Percentiles rank a stretch among this genome's conserved stretches.
Conservation (phyloP, 2,888 invertebrate species). For the Spisula solida region DNA sequence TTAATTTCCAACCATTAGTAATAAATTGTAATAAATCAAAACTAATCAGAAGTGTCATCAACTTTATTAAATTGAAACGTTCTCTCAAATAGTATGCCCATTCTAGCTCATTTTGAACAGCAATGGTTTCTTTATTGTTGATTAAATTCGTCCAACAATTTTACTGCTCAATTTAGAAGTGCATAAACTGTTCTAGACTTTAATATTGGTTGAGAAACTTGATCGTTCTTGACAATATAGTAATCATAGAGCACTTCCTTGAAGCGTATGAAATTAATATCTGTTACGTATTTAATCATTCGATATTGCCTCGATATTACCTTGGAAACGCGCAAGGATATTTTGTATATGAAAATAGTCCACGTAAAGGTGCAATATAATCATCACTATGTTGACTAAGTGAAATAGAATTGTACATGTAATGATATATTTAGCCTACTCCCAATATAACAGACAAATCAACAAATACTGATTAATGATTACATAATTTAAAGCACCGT, state of each 20-base stretch:
- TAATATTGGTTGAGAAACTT: background rate
- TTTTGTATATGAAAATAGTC: background rate
- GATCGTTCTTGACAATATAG: background rate
- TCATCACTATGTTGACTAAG: too few relatives aligned
- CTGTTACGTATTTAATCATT: background rate
- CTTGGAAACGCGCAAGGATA: background rate
- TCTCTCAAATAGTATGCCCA: background rate
- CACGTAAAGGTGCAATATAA: too few relatives aligned
- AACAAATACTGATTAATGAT: too few relatives aligned
- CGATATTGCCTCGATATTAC: background rate
- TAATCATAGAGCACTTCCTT: background rate
- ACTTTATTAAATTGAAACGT: background rate
- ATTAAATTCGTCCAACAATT: background rate
- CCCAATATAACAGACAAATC: too few relatives aligned
- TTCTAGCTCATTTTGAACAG: background rate
- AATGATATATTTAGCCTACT: too few relatives aligned
- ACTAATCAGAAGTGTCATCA: background rate
- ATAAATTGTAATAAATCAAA: background rate
- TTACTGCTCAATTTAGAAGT: background rate
- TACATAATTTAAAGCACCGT: too few relatives aligned
- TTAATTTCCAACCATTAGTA: background rate
- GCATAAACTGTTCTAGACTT: background rate
- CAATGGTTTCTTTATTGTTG: background rate
- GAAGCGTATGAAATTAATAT: background rate
- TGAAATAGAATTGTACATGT: too few relatives aligned